Conservation (phyloP, 2,113 vertebrate genomes). For the Chinchilla lanigera region DNA sequence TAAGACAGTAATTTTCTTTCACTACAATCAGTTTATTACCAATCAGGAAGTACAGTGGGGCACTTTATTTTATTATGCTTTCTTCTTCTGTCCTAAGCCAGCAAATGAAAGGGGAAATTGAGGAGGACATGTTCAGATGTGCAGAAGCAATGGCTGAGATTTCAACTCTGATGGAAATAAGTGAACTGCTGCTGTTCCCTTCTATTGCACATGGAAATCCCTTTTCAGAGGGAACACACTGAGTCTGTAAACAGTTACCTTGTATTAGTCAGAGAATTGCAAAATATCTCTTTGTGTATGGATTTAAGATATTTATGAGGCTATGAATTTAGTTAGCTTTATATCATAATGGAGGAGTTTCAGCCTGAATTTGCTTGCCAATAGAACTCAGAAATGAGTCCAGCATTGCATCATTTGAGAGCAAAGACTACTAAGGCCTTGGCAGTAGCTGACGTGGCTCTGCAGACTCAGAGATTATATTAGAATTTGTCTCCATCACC, state of each 20-base stretch:
- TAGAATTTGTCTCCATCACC: neutral
- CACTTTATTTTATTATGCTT: constrained; percentile 56
- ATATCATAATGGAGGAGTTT: neutral
- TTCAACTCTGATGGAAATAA: neutral
- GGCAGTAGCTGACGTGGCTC: too few relatives aligned
- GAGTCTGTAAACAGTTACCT: neutral
- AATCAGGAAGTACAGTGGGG: constrained; percentile 56
- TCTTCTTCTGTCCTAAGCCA: constrained; percentile 39
- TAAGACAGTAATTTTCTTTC: constrained; percentile 33
- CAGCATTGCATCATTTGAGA: neutral
- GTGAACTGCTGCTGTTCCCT: neutral
- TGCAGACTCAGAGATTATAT: neutral
- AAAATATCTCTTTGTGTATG: neutral
- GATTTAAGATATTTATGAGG: neutral
- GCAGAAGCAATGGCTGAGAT: neutral
- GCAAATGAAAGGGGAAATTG: constrained; percentile 52
- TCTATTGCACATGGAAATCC: neutral
- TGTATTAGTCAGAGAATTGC: neutral
- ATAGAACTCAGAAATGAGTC: neutral
- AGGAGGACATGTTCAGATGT: neutral
- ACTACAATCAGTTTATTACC: constrained; percentile 53
- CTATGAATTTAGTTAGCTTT: neutral
- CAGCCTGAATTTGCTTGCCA: neutral
- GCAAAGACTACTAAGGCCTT: neutral
- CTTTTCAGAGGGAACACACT: neutral